Evolutionary conservation across 2,797 vertebrate genomes (phyloP), one percentile per base, ranked within the genome.

Genomic region (Clarias pachynema): DNA sequence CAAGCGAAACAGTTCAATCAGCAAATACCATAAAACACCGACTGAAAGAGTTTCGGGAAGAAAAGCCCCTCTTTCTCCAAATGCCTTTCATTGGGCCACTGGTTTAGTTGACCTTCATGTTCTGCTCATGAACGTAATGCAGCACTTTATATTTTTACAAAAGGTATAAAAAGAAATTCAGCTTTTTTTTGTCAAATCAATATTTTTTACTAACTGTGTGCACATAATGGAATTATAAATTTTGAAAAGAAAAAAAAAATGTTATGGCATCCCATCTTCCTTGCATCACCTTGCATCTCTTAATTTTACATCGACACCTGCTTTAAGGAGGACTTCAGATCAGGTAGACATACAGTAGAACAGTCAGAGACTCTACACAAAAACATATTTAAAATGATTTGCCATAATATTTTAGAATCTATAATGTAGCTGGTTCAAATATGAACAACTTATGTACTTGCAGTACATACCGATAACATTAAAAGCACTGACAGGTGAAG

Each of bases 21-120:
- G 93, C 94, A 95, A 95, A 96, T 92, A 95, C 86, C 69, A 80
- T 85, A 90, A 91, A 85, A 92, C 84, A 92, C 89, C 44, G n/a
- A n/a, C 89, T 80, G 92, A 90, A 84, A 86, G 90, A 70, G 82
- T 93, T 92, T 92, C 91, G 92, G 92, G 92, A 93, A 94, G 89
- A 77, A 62, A 78, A 81, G 60, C n/a, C 40, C 73, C 87, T 84
- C 44, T 90, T 95, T 94, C 93, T 92, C 88, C 92, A 93, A 94
- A 94, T 34, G 60, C 53, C 87, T 83, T 92, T 89, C 84, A 88
- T 88, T 73, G 79, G 82, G 89, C 88, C 91, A 49, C 92, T 91
- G 26, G 83, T 85, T 87, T 77, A 70, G 86, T 88, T 85, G 86
- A 69, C 93, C 94, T 93, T 91, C 92, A 91, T 86, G 88, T 88